phyloP scores from a whole-genome alignment of 2,888 invertebrate species.

The Stenodera caucasica region DNA sequence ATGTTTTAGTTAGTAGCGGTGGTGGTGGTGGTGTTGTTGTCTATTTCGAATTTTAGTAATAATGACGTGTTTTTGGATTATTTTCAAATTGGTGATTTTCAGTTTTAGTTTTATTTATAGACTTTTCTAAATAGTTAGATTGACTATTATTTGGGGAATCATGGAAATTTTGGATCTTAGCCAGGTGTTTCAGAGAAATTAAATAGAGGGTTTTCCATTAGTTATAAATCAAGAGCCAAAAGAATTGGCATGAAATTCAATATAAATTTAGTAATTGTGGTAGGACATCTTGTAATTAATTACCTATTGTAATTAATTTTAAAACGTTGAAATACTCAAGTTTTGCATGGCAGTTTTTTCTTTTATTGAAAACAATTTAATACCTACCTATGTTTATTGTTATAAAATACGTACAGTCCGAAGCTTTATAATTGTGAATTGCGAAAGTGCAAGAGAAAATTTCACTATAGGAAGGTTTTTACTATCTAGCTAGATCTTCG shows the following conservation, averaged over 20 bases:
- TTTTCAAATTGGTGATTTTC: constrained; percentile 41
- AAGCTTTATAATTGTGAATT: too few relatives aligned
- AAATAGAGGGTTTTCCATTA: neutral
- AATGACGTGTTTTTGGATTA: constrained; percentile 23
- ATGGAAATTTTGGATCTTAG: constrained; percentile 17
- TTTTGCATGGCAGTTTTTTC: too few relatives aligned
- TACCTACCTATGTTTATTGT: too few relatives aligned
- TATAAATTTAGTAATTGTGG: neutral
- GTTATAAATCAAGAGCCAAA: neutral
- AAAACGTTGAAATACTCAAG: too few relatives aligned
- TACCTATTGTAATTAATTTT: too few relatives aligned
- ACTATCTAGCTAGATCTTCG: too few relatives aligned
- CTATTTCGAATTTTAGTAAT: neutral
- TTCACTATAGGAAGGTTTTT: too few relatives aligned
- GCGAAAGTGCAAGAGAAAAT: too few relatives aligned
- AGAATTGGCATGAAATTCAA: neutral
- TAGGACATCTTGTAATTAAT: neutral
- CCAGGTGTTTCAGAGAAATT: constrained; percentile 20
- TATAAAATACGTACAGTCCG: too few relatives aligned
- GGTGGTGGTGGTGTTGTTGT: too few relatives aligned
- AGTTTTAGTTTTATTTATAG: constrained; percentile 27
- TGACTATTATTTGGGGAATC: too few relatives aligned
- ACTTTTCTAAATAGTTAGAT: constrained; percentile 7
- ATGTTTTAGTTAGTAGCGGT: neutral
- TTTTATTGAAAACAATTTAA: too few relatives aligned